Conservation (phyloP, 1,140 invertebrate genomes). For the Danaus plexippus region DNA sequence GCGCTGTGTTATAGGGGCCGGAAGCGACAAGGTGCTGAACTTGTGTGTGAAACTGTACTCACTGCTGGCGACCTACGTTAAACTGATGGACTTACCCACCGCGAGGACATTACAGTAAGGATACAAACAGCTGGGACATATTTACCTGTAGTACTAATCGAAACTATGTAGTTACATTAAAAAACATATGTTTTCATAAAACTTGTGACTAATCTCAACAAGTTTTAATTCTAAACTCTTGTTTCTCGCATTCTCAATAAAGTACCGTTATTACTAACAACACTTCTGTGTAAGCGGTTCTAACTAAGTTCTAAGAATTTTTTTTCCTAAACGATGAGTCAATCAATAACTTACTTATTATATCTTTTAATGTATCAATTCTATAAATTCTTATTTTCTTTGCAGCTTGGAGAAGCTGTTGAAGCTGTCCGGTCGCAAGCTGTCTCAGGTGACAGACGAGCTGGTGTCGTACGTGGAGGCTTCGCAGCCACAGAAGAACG, state of each 20-base stretch:
- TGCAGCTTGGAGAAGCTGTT: conserved; percentile 73
- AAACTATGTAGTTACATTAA: too few species aligned
- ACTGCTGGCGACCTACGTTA: conserved; percentile 30
- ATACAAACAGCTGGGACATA: not conserved
- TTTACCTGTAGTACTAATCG: too few species aligned
- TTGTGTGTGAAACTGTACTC: conserved; percentile 32
- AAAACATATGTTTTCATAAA: too few species aligned
- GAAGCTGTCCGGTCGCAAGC: conserved; percentile 72
- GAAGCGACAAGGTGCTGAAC: conserved; percentile 32
- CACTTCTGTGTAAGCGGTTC: too few species aligned
- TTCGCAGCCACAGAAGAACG: conserved; percentile 34
- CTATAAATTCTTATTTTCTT: conserved; percentile 12
- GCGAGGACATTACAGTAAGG: conserved; percentile 22
- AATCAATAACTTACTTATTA: too few species aligned
- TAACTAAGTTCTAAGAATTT: too few species aligned
- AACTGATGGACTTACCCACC: conserved; percentile 19
- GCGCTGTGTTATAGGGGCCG: conserved; percentile 30
- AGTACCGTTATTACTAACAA: too few species aligned
- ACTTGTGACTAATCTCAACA: too few species aligned
- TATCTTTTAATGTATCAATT: conserved; percentile 1
- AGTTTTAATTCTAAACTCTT: too few species aligned
- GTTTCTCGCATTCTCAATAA: too few species aligned
- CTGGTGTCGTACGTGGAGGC: conserved; percentile 72
- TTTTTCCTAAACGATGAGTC: too few species aligned
- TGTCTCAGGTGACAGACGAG: conserved; percentile 70